Evolutionary conservation across 2,113 vertebrate genomes (phyloP), one percentile per base, ranked within the genome.

Genomic region (Ctenomys sociabilis): DNA sequence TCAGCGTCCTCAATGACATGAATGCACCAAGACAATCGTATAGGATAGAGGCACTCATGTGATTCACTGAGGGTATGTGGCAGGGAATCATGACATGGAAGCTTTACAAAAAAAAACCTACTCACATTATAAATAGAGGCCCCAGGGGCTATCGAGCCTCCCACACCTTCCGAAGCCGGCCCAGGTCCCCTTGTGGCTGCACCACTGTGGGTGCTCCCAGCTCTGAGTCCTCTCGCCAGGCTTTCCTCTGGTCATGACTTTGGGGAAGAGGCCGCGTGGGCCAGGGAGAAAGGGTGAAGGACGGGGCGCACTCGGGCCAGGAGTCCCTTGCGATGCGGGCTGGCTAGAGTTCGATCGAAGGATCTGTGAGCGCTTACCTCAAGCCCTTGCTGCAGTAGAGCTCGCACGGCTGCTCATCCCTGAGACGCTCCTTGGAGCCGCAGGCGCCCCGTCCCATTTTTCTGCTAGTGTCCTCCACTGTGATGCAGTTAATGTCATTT

Each of bases 261-360:
- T 28, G 14, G 26, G 26, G 43, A 14, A 49, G 73, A 45, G 26
- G 40, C 7, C 1, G 2, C 37, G 22, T 21, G 3, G 14, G 43
- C 43, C 43, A 17, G 75, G 3, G 43, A 45, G 26, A 7, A 14
- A 49, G 75, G 75, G 26, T 9, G 3, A 43, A 49, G 73, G 26
- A 30, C 40, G 11, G 12, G 3, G 12, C 12, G 13, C 43, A 0
- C 16, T 30, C 17, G 1, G 1, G 6, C 28, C 28, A 19, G 40
- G 45, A 77, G 45, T 28, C 26, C 43, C 43, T 43, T 3, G 0
- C 16, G 14, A 45, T 3, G 3, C 30, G 1, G 8, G 14, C 43
- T 78, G 5, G 49, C 7, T 49, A 43, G 40, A 49, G 13, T 17
- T 28, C 17, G 28, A 30, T 32, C 26, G 4, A 16, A 77, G 17